phyloP scores from a whole-genome alignment of 2,888 invertebrate genomes.

The Cheilosia soror region DNA sequence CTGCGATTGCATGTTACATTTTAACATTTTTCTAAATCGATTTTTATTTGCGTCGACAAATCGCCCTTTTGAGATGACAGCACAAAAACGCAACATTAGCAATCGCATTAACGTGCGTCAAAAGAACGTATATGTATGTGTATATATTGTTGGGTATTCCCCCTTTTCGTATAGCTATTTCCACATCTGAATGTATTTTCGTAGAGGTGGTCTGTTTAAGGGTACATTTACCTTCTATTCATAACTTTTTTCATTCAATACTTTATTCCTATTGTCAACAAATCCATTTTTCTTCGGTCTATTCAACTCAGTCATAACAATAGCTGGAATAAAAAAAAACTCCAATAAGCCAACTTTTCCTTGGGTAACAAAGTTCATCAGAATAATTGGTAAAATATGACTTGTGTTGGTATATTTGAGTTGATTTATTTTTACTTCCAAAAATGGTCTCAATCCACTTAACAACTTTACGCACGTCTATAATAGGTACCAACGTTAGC shows the following conservation, averaged over 20 bases:
- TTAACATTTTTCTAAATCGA: too few relatives aligned
- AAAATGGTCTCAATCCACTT: background rate
- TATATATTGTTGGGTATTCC: background rate
- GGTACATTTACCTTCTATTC: background rate
- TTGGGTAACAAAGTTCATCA: background rate
- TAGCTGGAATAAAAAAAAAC: background rate
- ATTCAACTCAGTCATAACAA: slow-evolving; percentile 25
- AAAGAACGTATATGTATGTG: slow-evolving; percentile 2
- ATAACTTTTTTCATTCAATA: slow-evolving; percentile 2
- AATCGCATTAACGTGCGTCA: slow-evolving; percentile 24
- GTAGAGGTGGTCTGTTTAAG: background rate
- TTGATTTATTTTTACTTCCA: background rate
- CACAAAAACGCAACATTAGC: slow-evolving; percentile 2
- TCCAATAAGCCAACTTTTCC: background rate
- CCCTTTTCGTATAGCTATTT: background rate
- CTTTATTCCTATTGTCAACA: slow-evolving; percentile 12
- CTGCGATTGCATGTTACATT: too few relatives aligned
- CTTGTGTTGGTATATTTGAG: background rate
- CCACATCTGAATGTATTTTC: background rate
- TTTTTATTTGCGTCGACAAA: too few relatives aligned
- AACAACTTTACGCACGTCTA: background rate
- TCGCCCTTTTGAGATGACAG: too few relatives aligned
- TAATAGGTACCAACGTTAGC: too few relatives aligned
- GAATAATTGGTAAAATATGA: background rate
- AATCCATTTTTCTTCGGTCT: slow-evolving; percentile 19